Evolutionary conservation across 2,113 vertebrate species (phyloP), one percentile per base, ranked within the genome.

Genomic region (Trematocara stigmaticum): DNA sequence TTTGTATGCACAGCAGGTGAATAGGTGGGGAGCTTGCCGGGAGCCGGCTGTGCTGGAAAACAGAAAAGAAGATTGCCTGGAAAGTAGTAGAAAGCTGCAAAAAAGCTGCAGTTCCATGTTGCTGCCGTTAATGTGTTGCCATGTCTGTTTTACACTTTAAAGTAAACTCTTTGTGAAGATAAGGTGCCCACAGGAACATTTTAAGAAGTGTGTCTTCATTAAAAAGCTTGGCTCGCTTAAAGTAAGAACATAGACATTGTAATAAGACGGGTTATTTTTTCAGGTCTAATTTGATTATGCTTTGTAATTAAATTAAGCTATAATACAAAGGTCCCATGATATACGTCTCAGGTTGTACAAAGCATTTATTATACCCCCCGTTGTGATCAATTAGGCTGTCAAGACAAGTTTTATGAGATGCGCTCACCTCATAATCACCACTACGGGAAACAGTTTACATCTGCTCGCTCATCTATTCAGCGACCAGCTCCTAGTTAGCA

Each of bases 371-470:
- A 94, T 82, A 40, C 86, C 57, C 86, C 95, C 89, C 83, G 90
- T 91, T 92, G 95, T 87, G 93, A 95, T 96, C 93, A 95, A 93
- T 96, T 94, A 95, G 89, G 79, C 93, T 95, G 93, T 95, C 91
- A 93, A 81, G 91, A 94, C 85, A 93, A 87, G 92, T 94, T 95
- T 96, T 94, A 94, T 89, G 88, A 94, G 89, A 92, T 90, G 85
- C 26, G 49, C 83, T 94, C 84, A 79, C 82, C 88, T 94, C 81
- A 84, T 93, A 95, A 95, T 94, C 93, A 93, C 90, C 86, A 81
- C 87, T 80, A 85, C 53, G 31, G 90, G 83, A 92, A 93, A 89
- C 83, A 35, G 79, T 90, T 89, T 92, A 86, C 87, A 82, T 87
- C 84, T 57, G 84, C 86, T 88, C 47, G 4, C 93, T 92, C 86